phyloP scores from a whole-genome alignment of 2,113 vertebrate species.

The Lagopus muta region DNA sequence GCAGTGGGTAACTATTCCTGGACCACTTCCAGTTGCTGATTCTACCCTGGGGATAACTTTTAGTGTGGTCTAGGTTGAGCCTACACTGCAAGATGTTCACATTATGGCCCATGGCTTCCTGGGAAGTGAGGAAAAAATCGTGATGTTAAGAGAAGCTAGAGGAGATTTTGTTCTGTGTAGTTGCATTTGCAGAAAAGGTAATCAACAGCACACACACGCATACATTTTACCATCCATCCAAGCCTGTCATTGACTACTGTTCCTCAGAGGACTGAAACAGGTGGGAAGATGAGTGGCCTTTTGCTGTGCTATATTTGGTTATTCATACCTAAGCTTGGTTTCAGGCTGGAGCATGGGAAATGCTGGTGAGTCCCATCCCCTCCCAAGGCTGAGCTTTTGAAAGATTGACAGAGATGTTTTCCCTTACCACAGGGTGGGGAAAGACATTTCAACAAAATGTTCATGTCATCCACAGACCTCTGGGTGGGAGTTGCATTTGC shows the following conservation, averaged over 20 bases:
- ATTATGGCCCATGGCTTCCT: background rate
- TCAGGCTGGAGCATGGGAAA: background rate
- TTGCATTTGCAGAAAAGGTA: background rate
- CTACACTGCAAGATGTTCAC: background rate
- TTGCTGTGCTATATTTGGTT: background rate
- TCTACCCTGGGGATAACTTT: background rate
- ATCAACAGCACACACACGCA: background rate
- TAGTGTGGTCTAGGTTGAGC: background rate
- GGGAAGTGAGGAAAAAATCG: background rate
- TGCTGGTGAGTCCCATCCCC: background rate
- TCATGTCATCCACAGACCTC: conserved; percentile 25
- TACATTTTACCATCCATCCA: background rate
- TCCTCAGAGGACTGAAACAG: background rate
- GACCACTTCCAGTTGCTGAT: background rate
- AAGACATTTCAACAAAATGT: background rate
- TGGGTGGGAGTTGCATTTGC: background rate
- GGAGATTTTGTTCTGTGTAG: background rate
- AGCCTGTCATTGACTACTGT: background rate
- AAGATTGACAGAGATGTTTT: background rate
- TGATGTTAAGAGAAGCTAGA: background rate
- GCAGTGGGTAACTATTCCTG: background rate
- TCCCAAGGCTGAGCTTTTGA: background rate
- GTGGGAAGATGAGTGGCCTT: background rate
- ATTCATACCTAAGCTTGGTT: background rate
- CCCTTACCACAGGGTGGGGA: conserved; percentile 36